A percentile compares a stretch with the other conserved stretches of the same genome.
These are phyloP conservation scores for Fringilla coelebs DNA, from an alignment of 2,797 vertebrate genomes.

Conservation along the genomic window DNA sequence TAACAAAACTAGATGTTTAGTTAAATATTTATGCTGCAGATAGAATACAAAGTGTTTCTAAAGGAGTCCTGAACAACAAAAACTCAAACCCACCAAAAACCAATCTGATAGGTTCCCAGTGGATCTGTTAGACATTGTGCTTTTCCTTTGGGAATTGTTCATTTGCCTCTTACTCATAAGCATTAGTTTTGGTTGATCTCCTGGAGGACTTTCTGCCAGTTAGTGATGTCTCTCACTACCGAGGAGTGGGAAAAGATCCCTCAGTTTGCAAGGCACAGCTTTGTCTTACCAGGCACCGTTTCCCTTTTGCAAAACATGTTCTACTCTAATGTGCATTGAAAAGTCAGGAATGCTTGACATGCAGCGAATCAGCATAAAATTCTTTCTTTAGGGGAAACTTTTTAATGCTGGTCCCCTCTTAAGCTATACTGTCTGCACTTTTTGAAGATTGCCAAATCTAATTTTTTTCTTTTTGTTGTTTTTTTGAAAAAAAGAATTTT, in stretches of 20 bases:
- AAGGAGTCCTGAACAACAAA: background rate
- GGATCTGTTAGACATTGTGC: background rate
- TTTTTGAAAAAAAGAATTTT: background rate
- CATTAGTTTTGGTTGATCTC: background rate
- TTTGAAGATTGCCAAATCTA: slow-evolving; percentile 49
- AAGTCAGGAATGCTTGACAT: background rate
- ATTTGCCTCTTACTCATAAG: background rate
- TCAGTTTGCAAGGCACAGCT: background rate
- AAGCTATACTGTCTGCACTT: slow-evolving; percentile 19
- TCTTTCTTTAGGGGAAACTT: background rate
- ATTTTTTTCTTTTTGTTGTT: background rate
- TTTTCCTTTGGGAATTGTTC: background rate
- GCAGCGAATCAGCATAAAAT: background rate
- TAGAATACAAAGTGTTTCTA: background rate
- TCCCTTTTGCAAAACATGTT: background rate
- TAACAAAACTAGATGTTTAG: slow-evolving; percentile 5
- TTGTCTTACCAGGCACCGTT: background rate
- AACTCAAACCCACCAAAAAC: background rate
- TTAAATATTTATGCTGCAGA: slow-evolving; percentile 14
- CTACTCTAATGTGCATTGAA: background rate
- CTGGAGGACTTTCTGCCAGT: background rate
- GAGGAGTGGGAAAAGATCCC: background rate
- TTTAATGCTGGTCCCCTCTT: background rate
- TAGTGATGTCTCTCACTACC: background rate
- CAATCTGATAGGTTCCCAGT: background rate